These are phyloP conservation scores for Lymantria dispar DNA, from an alignment of 2,888 invertebrate genomes.

Conservation along the genomic window DNA sequence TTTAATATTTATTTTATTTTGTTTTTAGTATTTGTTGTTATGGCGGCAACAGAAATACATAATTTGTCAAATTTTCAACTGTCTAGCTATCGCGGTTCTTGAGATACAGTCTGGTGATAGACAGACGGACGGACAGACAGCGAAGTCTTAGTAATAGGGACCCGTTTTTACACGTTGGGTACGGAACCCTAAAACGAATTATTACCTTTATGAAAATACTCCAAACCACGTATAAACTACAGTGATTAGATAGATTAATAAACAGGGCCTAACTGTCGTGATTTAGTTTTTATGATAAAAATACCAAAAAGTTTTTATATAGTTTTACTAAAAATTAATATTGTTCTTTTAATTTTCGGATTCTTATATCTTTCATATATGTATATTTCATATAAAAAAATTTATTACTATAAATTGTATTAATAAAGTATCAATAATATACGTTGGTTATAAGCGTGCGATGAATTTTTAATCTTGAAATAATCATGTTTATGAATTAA, in stretches of 20 bases:
- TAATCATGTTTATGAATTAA: neutral
- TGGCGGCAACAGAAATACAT: too few species aligned
- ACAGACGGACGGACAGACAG: too few species aligned
- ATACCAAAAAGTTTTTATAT: constrained; percentile 50
- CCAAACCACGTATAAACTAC: constrained; percentile 32
- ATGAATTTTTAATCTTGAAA: neutral
- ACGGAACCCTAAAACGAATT: too few species aligned
- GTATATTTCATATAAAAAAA: constrained; percentile 14
- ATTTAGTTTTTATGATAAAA: constrained; percentile 59
- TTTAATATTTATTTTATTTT: too few species aligned
- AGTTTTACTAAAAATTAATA: constrained; percentile 47
- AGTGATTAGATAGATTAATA: constrained; percentile 27
- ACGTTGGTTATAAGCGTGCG: constrained; percentile 26
- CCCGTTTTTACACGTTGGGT: too few species aligned
- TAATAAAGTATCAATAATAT: constrained; percentile 16
- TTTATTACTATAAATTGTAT: constrained; percentile 17
- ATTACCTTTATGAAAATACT: too few species aligned
- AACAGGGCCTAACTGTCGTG: constrained; percentile 66
- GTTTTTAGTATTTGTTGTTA: too few species aligned
- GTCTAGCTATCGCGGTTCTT: too few species aligned
- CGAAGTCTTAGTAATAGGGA: too few species aligned
- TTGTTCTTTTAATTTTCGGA: constrained; percentile 43
- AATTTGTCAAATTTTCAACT: too few species aligned
- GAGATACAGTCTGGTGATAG: too few species aligned
- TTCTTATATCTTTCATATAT: constrained; percentile 20